Base-by-base conservation (phyloP, 2,888 invertebrate genomes). In the Pseudeuparius sepicola region DNA sequence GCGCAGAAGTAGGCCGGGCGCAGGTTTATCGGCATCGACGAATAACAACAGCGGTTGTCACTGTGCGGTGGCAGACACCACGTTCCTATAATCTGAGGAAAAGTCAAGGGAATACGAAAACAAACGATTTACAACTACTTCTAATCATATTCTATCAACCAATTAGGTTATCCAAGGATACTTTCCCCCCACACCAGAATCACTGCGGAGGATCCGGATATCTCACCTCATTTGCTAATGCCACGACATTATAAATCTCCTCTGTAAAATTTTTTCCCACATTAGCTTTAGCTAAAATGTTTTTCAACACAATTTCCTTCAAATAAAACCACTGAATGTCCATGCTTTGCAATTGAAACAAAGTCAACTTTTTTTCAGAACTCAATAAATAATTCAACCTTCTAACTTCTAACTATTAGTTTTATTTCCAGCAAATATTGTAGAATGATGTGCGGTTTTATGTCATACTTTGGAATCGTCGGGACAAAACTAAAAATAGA, bases 1-100 rank as follows among this genome's bases (percentile, higher is more conserved):
- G 49, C 46, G 42, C 61, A 61, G 43, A 54, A 59, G 39, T 53
- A 59, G 14, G 52, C 50, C 3, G 59, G 53, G n/a, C 51, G 41
- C 4, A 53, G 29, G 3, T 47, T 40, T 23, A 60, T 55, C 15
- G 55, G 61, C 56, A 59, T 56, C 43, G 56, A 52, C 3, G 59
- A 54, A 27, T 59, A 48, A 23, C 46, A 45, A 36, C 61, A 61
- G 13, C 59, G 48, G 20, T 46, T 49, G 39, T 60, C 59, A 10
- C 46, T 43, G 41, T 61, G 61, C 3, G 48, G 50, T 5, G 54
- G 53, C n/a, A 53, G 28, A 41, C 61, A 61, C 4, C 47, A 39
- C n/a, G 52, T 38, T 14, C 57, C 58, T 37, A 55, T 48, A 32
- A 60, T 49, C 47, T 50, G 39, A 31, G 31, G 30, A 33, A 36